Conservation (phyloP, 30 jellyfish, hydroid and myxozoan genomes). For the Clytia hemisphaerica region DNA sequence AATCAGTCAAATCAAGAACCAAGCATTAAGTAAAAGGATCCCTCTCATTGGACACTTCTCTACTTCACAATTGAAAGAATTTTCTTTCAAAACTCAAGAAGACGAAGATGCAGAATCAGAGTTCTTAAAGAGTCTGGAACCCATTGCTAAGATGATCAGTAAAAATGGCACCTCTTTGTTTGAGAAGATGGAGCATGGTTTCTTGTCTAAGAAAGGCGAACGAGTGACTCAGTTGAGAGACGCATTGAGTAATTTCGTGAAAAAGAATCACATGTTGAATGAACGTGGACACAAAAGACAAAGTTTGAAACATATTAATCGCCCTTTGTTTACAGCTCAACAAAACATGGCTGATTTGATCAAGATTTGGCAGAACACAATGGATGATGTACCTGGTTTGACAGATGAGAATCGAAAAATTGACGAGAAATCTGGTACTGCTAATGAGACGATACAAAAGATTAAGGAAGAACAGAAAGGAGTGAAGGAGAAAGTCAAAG, state of each 20-base stretch:
- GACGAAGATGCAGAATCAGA: neutral
- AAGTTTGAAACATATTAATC: conserved; percentile 1
- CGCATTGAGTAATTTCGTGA: no score
- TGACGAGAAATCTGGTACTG: no score
- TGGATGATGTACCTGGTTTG: conserved; percentile 28
- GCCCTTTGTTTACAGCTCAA: conserved; percentile 7
- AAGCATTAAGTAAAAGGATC: conserved; percentile 17
- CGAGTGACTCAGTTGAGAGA: no score
- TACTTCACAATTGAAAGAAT: conserved; percentile 16
- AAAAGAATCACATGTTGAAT: no score
- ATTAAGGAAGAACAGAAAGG: no score
- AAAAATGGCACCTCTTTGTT: neutral
- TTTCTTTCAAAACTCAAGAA: conserved; percentile 1
- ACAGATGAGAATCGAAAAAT: conserved; percentile 1
- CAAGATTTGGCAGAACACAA: conserved; percentile 7
- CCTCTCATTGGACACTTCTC: conserved; percentile 20
- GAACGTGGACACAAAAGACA: no score
- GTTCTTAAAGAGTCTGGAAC: neutral
- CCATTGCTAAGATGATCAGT: neutral
- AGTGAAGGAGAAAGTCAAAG: no score
- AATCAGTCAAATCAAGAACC: conserved; percentile 1
- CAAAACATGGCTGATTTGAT: conserved; percentile 12
- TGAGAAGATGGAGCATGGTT: no score
- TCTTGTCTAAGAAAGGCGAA: no score
- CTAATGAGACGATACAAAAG: no score